These are phyloP conservation scores for Ennomos fuscantarius DNA, from an alignment of 2,888 invertebrate genomes.

Conservation along the genomic window DNA sequence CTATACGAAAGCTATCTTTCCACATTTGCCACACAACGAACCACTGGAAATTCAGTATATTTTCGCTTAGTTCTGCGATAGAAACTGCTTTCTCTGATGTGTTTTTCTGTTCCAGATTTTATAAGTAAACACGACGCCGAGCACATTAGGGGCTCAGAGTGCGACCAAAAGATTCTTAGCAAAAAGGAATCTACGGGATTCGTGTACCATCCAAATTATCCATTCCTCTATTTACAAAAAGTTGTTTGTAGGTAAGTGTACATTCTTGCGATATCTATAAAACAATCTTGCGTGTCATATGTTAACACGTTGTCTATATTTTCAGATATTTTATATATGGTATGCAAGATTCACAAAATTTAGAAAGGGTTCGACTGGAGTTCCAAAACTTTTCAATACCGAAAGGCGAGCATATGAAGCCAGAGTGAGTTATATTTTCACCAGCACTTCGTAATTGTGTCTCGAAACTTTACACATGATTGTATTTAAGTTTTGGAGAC, in stretches of 20 bases:
- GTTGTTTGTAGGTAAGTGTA: slow-evolving; percentile 93
- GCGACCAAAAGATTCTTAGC: slow-evolving; percentile 98
- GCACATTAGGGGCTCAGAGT: slow-evolving; percentile 98
- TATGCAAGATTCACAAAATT: slow-evolving; percentile 98
- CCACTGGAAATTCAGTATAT: too few relatives aligned
- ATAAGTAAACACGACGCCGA: slow-evolving; percentile 96
- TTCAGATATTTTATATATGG: slow-evolving; percentile 97
- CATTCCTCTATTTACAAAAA: slow-evolving; percentile 97
- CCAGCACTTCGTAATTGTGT: slow-evolving; percentile 6
- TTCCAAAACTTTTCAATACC: slow-evolving; percentile 97
- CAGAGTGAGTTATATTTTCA: slow-evolving; percentile 88
- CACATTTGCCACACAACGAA: too few relatives aligned
- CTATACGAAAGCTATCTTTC: too few relatives aligned
- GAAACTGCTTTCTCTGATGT: too few relatives aligned
- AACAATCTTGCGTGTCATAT: too few relatives aligned
- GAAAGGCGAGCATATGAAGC: slow-evolving; percentile 89
- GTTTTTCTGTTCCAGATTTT: slow-evolving; percentile 88
- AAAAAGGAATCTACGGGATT: slow-evolving; percentile 96
- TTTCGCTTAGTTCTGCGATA: too few relatives aligned
- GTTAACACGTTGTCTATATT: slow-evolving; percentile 35
- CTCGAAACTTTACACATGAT: slow-evolving; percentile 31
- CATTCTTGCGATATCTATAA: not conserved
- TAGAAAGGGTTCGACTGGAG: slow-evolving; percentile 96
- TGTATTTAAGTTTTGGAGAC: slow-evolving; percentile 16
- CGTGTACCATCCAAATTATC: slow-evolving; percentile 98